Base-by-base conservation (phyloP, 2,113 vertebrate genomes). In the Laticauda colubrina region DNA sequence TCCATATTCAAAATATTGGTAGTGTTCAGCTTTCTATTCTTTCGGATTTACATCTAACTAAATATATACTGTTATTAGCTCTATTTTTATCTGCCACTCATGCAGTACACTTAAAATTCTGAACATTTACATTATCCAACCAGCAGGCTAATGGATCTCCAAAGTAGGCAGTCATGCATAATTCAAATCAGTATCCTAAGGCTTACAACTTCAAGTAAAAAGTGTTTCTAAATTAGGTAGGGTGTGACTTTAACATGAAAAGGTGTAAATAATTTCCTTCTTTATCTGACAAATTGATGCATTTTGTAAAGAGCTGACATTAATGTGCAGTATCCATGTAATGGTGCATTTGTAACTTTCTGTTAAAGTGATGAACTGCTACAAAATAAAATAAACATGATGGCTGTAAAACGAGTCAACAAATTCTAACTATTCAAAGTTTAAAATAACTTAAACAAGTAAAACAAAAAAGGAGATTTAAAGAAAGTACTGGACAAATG, bases 101-200 rank as follows among this genome's bases (percentile, higher is more conserved):
- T 96, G 96, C 93, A 97, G 94, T 96, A 96, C 96, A 97, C 96
- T 98, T 98, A 97, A 98, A 97, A 98, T 98, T 98, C 98, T 97
- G 97, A 97, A 96, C 98, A 98, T 98, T 98, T 97, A 97, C 96
- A 96, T 97, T 97, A 97, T 94, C 97, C 96, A 98, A 96, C 97
- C 96, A 97, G 97, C 97, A 97, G 97, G 96, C 97, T 98, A 98
- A 98, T 96, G 97, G 97, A 97, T 97, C 96, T 91, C 96, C 96
- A 96, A 97, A 97, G 97, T 97, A 98, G 98, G 98, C 97, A 98
- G 96, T 97, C 98, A 98, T 98, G 97, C 97, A 97, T 98, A 98
- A 98, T 98, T 98, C 98, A 98, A 97, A 96, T 97, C 97, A 98
- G 96, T 97, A 97, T 98, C 98, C 97, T 97, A 96, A 96, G 97